Percentiles rank a stretch among this genome's conserved stretches.
Conservation (phyloP, 2,797 vertebrate species). For the Acrocephalus scirpaceus region DNA sequence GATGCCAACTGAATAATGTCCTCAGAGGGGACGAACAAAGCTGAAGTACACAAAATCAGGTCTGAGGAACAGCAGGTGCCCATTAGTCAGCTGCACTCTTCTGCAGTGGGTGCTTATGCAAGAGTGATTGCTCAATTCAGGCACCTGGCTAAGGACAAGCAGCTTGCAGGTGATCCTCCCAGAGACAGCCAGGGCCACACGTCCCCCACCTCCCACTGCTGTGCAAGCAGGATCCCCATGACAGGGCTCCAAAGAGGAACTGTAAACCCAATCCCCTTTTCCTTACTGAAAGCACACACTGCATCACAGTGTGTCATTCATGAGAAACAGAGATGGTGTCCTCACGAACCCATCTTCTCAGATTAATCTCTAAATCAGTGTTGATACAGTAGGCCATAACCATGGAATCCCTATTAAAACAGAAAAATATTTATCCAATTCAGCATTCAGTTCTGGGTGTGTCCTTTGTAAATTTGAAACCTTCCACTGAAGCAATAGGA, state of each 20-base stretch:
- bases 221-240: background rate
- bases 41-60: background rate
- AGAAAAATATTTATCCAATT: background rate
- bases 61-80: background rate
- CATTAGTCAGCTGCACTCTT: background rate
- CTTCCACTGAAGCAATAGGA: background rate
- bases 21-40: background rate
- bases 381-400: background rate
- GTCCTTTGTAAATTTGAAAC: background rate
- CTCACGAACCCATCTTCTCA: background rate
- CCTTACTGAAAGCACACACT: background rate
- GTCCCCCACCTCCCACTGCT: background rate
- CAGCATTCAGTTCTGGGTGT: background rate
- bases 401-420: background rate
- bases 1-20: background rate
- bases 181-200: fast-evolving
- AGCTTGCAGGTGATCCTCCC: background rate
- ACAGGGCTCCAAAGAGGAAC: background rate
- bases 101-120: background rate
- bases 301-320: background rate
- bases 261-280: background rate
- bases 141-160: background rate
- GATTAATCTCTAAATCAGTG: background rate
- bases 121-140: background rate
- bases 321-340: background rate